phyloP scores from a whole-genome alignment of 2,888 invertebrate species.

The Troides oblongomaculatus region DNA sequence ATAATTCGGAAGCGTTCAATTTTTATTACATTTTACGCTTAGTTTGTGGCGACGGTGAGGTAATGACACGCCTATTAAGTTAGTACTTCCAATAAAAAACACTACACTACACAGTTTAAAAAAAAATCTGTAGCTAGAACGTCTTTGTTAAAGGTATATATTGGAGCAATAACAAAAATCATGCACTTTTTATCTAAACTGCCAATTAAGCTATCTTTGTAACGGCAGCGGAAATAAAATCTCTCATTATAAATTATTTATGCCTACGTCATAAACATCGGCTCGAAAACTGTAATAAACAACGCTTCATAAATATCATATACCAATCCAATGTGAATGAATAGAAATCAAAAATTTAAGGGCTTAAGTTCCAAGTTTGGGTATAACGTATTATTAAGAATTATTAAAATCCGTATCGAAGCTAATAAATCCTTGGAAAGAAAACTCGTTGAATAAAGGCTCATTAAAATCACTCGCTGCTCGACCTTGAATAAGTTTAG shows the following conservation, averaged over 20 bases:
- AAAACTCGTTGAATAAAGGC: slow-evolving; percentile 62
- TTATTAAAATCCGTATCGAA: slow-evolving; percentile 8
- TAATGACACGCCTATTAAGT: slow-evolving; percentile 66
- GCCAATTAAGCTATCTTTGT: neutral
- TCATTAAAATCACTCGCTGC: slow-evolving; percentile 70
- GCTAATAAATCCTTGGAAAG: slow-evolving; percentile 46
- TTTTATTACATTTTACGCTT: slow-evolving; percentile 71
- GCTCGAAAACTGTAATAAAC: slow-evolving; percentile 11
- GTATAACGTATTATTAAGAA: slow-evolving; percentile 1
- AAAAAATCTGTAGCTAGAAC: too few relatives aligned
- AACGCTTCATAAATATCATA: slow-evolving; percentile 8
- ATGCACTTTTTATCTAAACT: too few relatives aligned
- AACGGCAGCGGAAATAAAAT: slow-evolving; percentile 5
- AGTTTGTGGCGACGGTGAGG: slow-evolving; percentile 57
- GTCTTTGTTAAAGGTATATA: too few relatives aligned
- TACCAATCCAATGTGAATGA: slow-evolving; percentile 6
- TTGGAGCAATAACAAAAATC: too few relatives aligned
- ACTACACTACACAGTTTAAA: neutral
- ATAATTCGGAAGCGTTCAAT: slow-evolving; percentile 58
- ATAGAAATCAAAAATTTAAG: slow-evolving; percentile 7
- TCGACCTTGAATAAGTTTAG: slow-evolving; percentile 62
- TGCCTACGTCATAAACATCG: slow-evolving; percentile 6
- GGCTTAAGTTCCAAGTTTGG: slow-evolving; percentile 1
- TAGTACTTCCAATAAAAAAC: slow-evolving; percentile 46
- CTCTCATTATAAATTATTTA: slow-evolving; percentile 11